Evolutionary conservation across 2,888 invertebrate species (phyloP).

Genomic region (Ditylenchus weischeri): DNA sequence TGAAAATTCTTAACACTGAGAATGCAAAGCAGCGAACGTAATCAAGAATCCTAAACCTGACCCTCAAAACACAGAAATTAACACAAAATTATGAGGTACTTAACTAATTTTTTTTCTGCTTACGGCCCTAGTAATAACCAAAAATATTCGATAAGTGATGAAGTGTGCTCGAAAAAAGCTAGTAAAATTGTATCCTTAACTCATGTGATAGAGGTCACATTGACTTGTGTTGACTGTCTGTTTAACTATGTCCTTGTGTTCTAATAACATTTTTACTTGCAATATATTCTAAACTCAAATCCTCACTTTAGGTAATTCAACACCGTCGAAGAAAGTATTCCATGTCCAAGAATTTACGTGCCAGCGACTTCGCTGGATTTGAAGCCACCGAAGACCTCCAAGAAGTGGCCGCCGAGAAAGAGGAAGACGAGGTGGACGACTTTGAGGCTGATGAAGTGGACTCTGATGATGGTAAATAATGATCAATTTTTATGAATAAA

Average conservation of each 20-base stretch:
- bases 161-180: no score
- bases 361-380: conserved; percentile 52
- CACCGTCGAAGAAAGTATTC: conserved; percentile 49
- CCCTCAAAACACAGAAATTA: no score
- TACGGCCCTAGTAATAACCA: no score
- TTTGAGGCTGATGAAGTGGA: conserved; percentile 24
- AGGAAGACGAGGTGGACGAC: conserved; percentile 37
- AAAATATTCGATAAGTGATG: no score
- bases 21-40: no score
- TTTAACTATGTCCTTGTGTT: not conserved
- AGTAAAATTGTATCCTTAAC: no score
- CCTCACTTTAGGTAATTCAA: conserved; percentile 31
- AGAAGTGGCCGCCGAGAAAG: conserved; percentile 38
- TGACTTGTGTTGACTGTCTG: not conserved
- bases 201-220: no score
- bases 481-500: not conserved
- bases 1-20: no score
- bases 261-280: not conserved
- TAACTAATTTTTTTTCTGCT: no score
- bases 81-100: no score
- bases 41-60: no score
- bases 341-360: conserved; percentile 41
- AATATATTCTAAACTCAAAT: not conserved
- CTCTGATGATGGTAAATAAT: conserved; percentile 28
- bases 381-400: conserved; percentile 52